Percentiles rank a stretch among this genome's conserved stretches.
Conservation (phyloP, 2,888 invertebrate species). For the Lasius fuliginosus region DNA sequence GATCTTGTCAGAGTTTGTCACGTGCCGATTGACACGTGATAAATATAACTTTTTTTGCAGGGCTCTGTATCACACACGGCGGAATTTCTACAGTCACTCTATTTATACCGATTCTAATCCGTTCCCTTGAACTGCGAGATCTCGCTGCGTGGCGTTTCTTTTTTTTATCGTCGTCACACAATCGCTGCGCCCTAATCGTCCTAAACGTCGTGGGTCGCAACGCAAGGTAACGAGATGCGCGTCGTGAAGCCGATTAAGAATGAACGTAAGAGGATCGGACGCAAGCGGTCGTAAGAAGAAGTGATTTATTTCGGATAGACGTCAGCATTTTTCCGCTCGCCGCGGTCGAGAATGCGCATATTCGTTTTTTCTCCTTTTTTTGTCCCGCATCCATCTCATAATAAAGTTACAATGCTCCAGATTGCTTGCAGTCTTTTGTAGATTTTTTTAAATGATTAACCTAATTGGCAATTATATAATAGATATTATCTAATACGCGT, state of each 20-base stretch:
- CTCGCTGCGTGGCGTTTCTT: not conserved
- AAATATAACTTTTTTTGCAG: not conserved
- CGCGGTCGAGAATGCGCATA: not conserved
- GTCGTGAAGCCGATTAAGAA: slow-evolving; percentile 60
- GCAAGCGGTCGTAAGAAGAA: slow-evolving; percentile 21
- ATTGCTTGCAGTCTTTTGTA: not conserved
- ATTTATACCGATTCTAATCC: slow-evolving; percentile 11
- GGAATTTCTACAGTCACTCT: not conserved
- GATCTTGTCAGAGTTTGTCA: not conserved
- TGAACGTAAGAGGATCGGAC: slow-evolving; percentile 48
- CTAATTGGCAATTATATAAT: not conserved
- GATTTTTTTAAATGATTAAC: not conserved
- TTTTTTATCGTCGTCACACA: slow-evolving; percentile 4
- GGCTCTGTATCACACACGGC: not conserved
- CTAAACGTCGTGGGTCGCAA: slow-evolving; percentile 28
- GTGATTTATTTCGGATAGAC: slow-evolving; percentile 32
- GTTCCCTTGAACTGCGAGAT: not conserved
- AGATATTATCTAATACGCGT: not conserved
- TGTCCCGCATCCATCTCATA: not conserved
- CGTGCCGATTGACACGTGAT: not conserved
- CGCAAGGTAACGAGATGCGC: slow-evolving; percentile 41
- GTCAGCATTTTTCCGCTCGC: slow-evolving; percentile 29
- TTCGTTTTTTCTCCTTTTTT: not conserved
- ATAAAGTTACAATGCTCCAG: not conserved
- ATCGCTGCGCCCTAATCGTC: slow-evolving; percentile 40